Evolutionary conservation across 2,888 invertebrate species (phyloP), one percentile per base, ranked within the genome.

Genomic region (Incurvaria masculella): DNA sequence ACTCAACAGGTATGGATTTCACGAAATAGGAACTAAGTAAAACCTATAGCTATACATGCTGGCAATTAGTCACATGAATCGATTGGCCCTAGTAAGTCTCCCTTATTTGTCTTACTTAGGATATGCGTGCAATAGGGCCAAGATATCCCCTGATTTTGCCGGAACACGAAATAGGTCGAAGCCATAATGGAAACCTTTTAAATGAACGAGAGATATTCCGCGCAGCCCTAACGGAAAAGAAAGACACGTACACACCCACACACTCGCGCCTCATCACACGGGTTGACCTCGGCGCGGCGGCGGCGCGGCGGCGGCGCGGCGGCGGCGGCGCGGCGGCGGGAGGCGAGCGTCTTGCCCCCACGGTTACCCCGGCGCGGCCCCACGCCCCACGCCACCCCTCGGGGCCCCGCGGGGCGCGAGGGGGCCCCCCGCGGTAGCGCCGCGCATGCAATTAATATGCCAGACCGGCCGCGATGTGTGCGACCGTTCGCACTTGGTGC

Each of bases 391-490:
- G 19, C 20, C 40, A 21, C 14, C 43, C 43, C 46, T 68, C 61
- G 68, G 69, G 72, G 65, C 53, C 63, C 20, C 21, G 10, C 5
- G 5, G n/a, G n/a, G n/a, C n/a, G 44, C 8, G 33, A 18, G 21
- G 21, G n/a, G 16, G 48, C 44, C 38, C 44, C 45, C 20, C 45
- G 44, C 70, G 73, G 74, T 74, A 72, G 75, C 74, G 69, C 75
- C 76, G 78, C 52, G 52, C 76, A 74, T 76, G 78, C 78, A 78
- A 78, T 78, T 78, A 78, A 78, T 78, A 78, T 76, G 76, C 78
- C 73, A 73, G 74, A 74, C 69, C 72, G 69, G 68, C 76, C 75
- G 75, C 78, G 74, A 63, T 57, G 63, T 65, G 58, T 2, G 46
- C 55, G 64, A 57, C 51, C 10, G 17, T 42, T 1, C 2, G 1